phyloP scores from a whole-genome alignment of 2,888 invertebrate genomes.

The Mythimna pallens region DNA sequence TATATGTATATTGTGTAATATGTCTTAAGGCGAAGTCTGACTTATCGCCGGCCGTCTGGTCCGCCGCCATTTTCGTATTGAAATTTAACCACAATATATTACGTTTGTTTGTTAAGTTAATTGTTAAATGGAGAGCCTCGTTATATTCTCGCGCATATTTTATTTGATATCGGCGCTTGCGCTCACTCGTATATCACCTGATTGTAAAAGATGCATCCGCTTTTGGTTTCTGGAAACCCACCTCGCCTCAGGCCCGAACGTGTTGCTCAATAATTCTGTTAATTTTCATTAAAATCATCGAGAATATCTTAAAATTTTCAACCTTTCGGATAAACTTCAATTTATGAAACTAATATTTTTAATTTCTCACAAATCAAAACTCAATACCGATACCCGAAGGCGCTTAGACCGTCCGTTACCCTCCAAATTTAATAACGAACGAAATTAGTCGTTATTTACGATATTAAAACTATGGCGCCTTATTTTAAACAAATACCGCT shows the following conservation, averaged over 20 bases:
- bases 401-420: constrained; percentile 54
- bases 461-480: constrained; percentile 71
- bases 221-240: constrained; percentile 72
- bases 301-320: constrained; percentile 56
- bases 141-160: constrained; percentile 86
- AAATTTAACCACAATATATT: constrained; percentile 90
- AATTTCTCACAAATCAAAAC: constrained; percentile 67
- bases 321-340: constrained; percentile 39
- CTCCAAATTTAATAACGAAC: constrained; percentile 75
- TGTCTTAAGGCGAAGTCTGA: constrained; percentile 74
- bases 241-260: constrained; percentile 66
- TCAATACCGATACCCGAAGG: constrained; percentile 56
- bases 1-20: constrained; percentile 64
- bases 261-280: constrained; percentile 72
- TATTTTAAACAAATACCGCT: constrained; percentile 74
- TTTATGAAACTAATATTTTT: constrained; percentile 61
- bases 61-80: constrained; percentile 86
- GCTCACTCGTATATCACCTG: constrained; percentile 81
- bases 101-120: constrained; percentile 91
- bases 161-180: constrained; percentile 81
- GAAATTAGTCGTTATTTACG: constrained; percentile 74
- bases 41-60: constrained; percentile 75
- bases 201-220: constrained; percentile 88
- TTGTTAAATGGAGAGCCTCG: constrained; percentile 89
- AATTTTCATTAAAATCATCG: constrained; percentile 72